Base-by-base conservation (phyloP, 2,888 invertebrate species). In the Norana najaformis region DNA sequence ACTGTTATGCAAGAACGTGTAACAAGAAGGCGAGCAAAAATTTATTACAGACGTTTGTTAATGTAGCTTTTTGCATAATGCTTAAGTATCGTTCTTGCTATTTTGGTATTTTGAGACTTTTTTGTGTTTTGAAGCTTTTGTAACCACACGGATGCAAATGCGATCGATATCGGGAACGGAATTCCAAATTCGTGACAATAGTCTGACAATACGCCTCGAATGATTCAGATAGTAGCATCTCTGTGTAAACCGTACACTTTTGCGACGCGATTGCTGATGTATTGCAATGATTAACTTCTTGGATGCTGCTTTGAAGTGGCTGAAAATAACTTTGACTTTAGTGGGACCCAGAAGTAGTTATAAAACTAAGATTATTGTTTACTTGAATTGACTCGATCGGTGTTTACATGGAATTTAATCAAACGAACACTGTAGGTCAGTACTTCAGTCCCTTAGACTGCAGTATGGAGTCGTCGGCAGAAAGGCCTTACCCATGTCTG, bases 361-460 rank as follows among this genome's bases (percentile, higher is more conserved):
- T 30, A 2, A 23, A 11, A 23, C 47, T 47, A 5, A 8, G n/a
- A 69, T 13, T 8, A 69, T 69, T 30, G 69, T 30, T 69, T n/a
- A n/a, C 69, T n/a, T n/a, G 30, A 69, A 69, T 69, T 69, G 69
- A 69, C n/a, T 69, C 69, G 8, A 69, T 5, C 69, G 30, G 85
- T 35, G 85, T 85, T 35, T 85, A 35, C 85, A 85, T 85, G 85
- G 85, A 85, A 85, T 85, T 35, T 23, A 85, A 85, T 85, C 85
- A 85, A 16, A 23, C 85, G 20, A 85, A 85, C 85, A 85, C 35
- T 23, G 85, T 36, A 20, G 85, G 37, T 36, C 85, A 37, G 35
- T 85, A 85, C 85, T 85, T 85, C 37, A 35, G 37, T 37, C 37
- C 85, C 6, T 85, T 85, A 85, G 85, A 85, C 37, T 85, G 85